These are phyloP conservation scores for Brotula barbata DNA, from an alignment of 2,797 vertebrate genomes.

Conservation along the genomic window DNA sequence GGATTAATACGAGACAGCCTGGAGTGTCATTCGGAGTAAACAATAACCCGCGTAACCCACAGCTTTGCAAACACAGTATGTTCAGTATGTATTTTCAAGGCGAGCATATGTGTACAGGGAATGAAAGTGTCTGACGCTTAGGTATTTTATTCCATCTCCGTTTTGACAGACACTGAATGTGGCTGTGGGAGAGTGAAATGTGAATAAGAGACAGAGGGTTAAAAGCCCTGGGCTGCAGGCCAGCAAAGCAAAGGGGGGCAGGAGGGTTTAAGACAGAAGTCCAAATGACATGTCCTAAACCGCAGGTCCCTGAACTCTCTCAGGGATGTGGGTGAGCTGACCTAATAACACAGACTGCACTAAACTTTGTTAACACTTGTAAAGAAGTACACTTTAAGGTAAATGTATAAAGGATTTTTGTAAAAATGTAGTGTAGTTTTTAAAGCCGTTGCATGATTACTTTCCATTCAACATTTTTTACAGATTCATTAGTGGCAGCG, in stretches of 20 bases:
- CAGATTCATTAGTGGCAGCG: no score
- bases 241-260: slow-evolving; percentile 45
- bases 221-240: slow-evolving; percentile 56
- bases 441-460: no score
- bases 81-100: neutral
- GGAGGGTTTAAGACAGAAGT: slow-evolving; percentile 45
- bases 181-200: slow-evolving; percentile 42
- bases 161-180: slow-evolving; percentile 23
- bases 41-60: neutral
- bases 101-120: slow-evolving; percentile 1
- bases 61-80: neutral
- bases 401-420: no score
- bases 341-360: neutral
- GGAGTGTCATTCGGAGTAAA: neutral
- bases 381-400: no score
- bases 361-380: neutral
- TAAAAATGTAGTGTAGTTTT: no score
- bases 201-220: slow-evolving; percentile 27
- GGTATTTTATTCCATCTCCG: slow-evolving; percentile 13
- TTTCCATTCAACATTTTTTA: no score
- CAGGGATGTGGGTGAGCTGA: neutral
- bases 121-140: slow-evolving; percentile 3
- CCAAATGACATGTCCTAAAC: slow-evolving; percentile 47
- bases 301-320: slow-evolving; percentile 34
- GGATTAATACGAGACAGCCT: slow-evolving; percentile 1